Conservation (phyloP, 2,113 vertebrate genomes). For the Peromyscus maniculatus region DNA sequence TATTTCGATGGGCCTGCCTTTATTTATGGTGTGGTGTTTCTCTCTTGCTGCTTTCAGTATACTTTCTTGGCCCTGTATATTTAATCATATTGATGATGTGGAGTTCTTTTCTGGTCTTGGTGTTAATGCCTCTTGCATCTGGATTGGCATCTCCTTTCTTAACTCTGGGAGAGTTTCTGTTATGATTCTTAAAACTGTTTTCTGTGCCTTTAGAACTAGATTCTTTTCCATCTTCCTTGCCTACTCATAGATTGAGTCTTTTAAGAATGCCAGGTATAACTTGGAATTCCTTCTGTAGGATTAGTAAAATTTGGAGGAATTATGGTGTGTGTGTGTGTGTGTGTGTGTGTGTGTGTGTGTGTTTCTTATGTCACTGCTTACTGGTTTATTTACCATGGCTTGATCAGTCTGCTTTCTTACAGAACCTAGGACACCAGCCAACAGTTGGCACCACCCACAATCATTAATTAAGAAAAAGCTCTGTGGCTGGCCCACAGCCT, state of each 20-base stretch:
- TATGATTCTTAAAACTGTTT: background rate
- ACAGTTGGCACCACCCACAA: background rate
- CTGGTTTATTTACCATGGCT: background rate
- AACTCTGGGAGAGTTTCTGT: background rate
- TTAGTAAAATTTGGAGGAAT: background rate
- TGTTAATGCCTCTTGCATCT: background rate
- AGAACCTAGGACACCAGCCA: background rate
- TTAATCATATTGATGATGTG: background rate
- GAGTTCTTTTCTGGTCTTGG: background rate
- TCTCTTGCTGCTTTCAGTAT: background rate
- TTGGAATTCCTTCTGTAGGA: background rate
- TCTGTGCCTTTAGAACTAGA: background rate
- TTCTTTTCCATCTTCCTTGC: background rate
- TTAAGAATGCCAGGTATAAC: background rate
- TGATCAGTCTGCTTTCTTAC: background rate
- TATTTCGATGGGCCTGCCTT: background rate
- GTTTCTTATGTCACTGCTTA: background rate
- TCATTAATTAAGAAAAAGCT: background rate
- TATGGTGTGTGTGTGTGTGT: background rate
- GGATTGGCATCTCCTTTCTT: background rate
- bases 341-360: background rate
- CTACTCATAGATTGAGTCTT: background rate
- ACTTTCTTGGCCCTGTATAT: background rate
- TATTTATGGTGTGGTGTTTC: background rate
- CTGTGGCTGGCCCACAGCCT: background rate